Evolutionary conservation across 1,140 invertebrate genomes (phyloP).

Genomic region (Drosophila varians): DNA sequence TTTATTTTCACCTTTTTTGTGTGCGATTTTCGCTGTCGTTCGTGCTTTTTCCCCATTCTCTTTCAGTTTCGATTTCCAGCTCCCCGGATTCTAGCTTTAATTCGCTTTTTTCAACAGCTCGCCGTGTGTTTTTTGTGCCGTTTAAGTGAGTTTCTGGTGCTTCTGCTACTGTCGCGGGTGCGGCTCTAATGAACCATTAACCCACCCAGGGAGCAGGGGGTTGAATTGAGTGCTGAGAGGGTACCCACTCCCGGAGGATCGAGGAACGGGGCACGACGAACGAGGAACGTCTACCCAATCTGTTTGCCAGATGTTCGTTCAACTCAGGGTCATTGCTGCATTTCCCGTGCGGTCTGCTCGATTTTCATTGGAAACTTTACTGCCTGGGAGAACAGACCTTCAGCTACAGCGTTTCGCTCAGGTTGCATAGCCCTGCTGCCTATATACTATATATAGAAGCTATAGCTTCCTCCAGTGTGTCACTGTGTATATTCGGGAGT

Average conservation of each 20-base stretch:
- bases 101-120: constrained; percentile 72
- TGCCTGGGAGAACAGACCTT: constrained; percentile 24
- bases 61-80: constrained; percentile 72
- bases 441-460: constrained; percentile 1
- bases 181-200: constrained; percentile 51
- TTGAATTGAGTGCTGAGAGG: neutral
- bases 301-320: constrained; percentile 56
- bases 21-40: constrained; percentile 68
- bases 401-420: neutral
- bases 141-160: constrained; percentile 43
- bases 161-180: constrained; percentile 47
- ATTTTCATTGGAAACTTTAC: constrained; percentile 40
- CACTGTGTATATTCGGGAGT: constrained; percentile 26
- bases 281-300: constrained; percentile 27
- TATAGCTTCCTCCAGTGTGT: constrained; percentile 16
- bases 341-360: constrained; percentile 28
- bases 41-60: constrained; percentile 77
- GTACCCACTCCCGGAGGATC: constrained; percentile 5
- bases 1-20: constrained; percentile 67
- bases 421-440: neutral
- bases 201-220: constrained; percentile 11
- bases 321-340: constrained; percentile 43
- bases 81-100: constrained; percentile 71
- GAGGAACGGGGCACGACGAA: neutral
- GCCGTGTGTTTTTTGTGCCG: constrained; percentile 52